phyloP scores from a whole-genome alignment of 2,797 vertebrate species.

The Chloroceryle amazona region DNA sequence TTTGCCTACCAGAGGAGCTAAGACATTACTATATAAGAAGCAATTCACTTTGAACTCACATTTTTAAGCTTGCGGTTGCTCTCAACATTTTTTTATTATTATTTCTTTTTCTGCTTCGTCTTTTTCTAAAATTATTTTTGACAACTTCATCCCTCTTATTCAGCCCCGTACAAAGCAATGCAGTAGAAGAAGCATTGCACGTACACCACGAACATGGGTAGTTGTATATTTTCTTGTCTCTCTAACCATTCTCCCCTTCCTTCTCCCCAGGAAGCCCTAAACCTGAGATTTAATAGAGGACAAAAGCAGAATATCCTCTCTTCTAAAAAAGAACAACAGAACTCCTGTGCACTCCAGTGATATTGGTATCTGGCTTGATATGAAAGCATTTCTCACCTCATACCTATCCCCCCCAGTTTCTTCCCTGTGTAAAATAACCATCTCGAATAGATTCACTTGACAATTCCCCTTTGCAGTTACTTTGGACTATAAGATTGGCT shows the following conservation, averaged over 20 bases:
- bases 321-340: background rate
- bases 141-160: background rate
- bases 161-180: background rate
- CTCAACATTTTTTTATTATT: background rate
- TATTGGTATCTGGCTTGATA: background rate
- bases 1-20: conserved; percentile 19
- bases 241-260: background rate
- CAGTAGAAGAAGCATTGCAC: background rate
- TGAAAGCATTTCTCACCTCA: background rate
- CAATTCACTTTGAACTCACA: background rate
- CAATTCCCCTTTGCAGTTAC: background rate
- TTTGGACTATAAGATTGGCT: background rate
- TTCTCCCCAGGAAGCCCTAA: background rate
- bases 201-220: background rate
- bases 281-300: background rate
- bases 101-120: background rate
- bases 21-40: background rate
- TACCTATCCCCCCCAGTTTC: background rate
- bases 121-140: conserved; percentile 33
- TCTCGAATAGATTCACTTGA: background rate
- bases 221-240: background rate
- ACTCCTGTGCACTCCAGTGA: background rate
- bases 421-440: background rate
- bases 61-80: conserved; percentile 13
- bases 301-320: background rate